Evolutionary conservation across 37 sponge, comb jelly and placozoan species (phyloP), one percentile per base, ranked within the genome.

Genomic region (Theonella swinhoei): DNA sequence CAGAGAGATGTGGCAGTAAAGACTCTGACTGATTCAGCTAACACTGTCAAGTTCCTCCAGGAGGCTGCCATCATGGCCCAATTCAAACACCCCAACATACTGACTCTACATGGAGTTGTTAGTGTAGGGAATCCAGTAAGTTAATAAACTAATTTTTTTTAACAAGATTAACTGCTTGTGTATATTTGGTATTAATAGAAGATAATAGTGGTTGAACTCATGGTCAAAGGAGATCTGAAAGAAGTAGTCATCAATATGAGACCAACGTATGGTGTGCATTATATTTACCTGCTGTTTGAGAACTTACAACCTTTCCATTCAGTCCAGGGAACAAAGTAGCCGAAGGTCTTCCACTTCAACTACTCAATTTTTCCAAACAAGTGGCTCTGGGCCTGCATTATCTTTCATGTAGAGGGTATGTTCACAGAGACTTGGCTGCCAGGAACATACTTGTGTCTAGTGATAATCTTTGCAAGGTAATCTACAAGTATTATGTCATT

Each of bases 371-470:
- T 37, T 67, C 69, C 23, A 42, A 67, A 62, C 69, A 80, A 37
- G 68, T 80, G 8, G 80, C 80, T 8, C 69, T 67, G 40, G 80
- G 80, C 2, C 65, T 80, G 69, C 69, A 80, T 35, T 80, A 68
- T 22, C 43, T 80, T 2, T 67, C 38, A 33, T 67, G 80, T 43
- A 66, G 41, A 42, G 80, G 80, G 3, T 80, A 66, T 62, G 80
- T 72, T 32, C 38, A 35, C 43, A 47, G 87, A 41, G 87, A 86
- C 47, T 31, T 86, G 30, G 87, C 87, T 62, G 80, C 80, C 20
- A 60, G 87, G 64, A 86, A 86, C 62, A 33, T 86, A 23, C 75
- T 86, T 1, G 31, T 86, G 11, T 47, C 54, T 17, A 7, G 14
- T 7, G 14, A 47, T 14, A 17, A 47, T 14, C 7, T 47, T 47